These are phyloP conservation scores for Gymnodraco acuticeps DNA, from an alignment of 2,797 vertebrate genomes.

Conservation along the genomic window DNA sequence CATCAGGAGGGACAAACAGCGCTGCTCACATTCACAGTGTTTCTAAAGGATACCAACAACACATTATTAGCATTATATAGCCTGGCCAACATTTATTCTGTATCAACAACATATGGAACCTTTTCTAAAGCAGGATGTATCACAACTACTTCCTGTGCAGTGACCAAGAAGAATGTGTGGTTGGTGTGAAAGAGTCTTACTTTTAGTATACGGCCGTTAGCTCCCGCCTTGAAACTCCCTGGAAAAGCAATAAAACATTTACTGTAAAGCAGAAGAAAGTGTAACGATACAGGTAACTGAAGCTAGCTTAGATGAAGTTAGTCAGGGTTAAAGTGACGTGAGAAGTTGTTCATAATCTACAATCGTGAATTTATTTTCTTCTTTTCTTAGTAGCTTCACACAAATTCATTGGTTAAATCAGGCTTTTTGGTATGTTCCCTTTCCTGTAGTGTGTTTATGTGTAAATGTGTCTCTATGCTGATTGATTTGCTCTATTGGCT, in stretches of 20 bases:
- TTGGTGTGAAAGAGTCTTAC: conserved; percentile 50
- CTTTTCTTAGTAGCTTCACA: not conserved
- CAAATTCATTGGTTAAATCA: no score
- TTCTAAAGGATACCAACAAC: conserved; percentile 79
- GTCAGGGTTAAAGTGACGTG: not conserved
- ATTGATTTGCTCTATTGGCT: no score
- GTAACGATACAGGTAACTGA: not conserved
- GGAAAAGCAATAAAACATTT: conserved; percentile 39
- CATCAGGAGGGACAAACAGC: conserved; percentile 95
- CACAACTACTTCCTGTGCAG: rapidly evolving
- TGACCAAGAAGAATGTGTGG: not conserved
- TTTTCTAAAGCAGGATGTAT: not conserved
- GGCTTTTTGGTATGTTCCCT: no score
- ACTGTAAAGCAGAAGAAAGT: conserved; percentile 17
- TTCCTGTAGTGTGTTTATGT: no score
- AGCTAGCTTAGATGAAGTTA: not conserved
- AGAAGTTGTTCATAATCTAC: not conserved
- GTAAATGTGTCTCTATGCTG: no score
- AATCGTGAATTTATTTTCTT: not conserved
- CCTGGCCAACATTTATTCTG: not conserved
- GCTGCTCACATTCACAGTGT: conserved; percentile 97
- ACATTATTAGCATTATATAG: not conserved
- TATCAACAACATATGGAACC: not conserved
- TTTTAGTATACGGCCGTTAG: conserved; percentile 94
- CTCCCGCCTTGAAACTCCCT: conserved; percentile 98